Percentiles rank a stretch among this genome's conserved stretches.
phyloP scores from a whole-genome alignment of 2,888 invertebrate genomes.

The Mellilla xanthometata region DNA sequence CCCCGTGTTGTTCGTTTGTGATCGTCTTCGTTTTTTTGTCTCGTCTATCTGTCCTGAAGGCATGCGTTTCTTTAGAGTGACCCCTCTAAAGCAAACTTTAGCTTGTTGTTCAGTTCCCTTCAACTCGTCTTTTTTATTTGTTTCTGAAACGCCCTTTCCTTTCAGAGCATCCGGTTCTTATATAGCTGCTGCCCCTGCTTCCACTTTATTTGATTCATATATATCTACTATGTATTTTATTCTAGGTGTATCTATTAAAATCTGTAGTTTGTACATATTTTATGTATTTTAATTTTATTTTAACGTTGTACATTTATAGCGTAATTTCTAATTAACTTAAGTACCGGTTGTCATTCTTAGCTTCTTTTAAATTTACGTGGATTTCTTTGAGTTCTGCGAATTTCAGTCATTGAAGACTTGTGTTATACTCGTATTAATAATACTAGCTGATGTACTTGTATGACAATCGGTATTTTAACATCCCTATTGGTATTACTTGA shows the following conservation, averaged over 20 bases:
- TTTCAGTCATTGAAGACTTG: too few species aligned
- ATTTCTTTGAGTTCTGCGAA: too few species aligned
- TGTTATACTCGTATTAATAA: too few species aligned
- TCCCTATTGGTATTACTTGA: constrained; percentile 25
- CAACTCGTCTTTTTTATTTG: constrained; percentile 12
- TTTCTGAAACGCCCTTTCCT: constrained; percentile 20
- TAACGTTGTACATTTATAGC: constrained; percentile 1
- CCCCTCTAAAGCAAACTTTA: constrained; percentile 41
- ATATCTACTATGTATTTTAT: not conserved
- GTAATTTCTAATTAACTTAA: constrained; percentile 5
- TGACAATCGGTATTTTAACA: constrained; percentile 6
- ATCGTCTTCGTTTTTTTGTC: constrained; percentile 40
- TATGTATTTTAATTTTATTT: constrained; percentile 10
- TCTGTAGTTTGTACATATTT: constrained; percentile 15
- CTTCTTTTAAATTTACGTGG: too few species aligned
- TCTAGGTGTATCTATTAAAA: not conserved
- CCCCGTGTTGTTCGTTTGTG: constrained; percentile 54
- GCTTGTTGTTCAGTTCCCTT: constrained; percentile 36
- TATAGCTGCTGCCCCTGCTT: constrained; percentile 42
- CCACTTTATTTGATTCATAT: constrained; percentile 25
- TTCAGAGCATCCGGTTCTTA: constrained; percentile 29
- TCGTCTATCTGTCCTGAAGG: constrained; percentile 48
- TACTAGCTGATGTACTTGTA: not conserved
- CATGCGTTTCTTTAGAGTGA: constrained; percentile 56
- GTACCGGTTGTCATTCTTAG: constrained; percentile 2